Evolutionary conservation across 2,888 invertebrate genomes (phyloP).

Genomic region (Spatulosminthurus flaviceps): DNA sequence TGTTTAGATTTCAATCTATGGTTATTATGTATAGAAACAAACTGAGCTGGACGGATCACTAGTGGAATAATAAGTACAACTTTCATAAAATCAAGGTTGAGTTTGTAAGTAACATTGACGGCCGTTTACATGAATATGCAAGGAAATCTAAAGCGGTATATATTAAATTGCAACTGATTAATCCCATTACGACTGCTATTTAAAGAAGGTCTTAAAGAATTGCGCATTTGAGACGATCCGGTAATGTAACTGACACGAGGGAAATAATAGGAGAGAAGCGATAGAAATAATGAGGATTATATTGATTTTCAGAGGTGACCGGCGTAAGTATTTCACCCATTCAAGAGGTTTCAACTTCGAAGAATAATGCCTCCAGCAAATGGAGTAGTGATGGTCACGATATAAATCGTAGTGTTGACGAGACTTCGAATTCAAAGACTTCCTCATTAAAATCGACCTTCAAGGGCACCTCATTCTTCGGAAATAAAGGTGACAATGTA

Average conservation of each 20-base stretch:
- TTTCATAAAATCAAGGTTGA: no score
- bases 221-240: not conserved
- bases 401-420: constrained; percentile 20
- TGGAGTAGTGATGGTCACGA: constrained; percentile 35
- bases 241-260: not conserved
- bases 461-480: constrained; percentile 21
- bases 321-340: constrained; percentile 39
- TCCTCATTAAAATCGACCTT: constrained; percentile 32
- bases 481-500: not conserved
- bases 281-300: constrained; percentile 12
- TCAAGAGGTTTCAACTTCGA: constrained; percentile 33
- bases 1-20: no score
- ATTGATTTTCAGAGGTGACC: constrained; percentile 27
- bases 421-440: constrained; percentile 15
- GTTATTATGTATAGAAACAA: no score
- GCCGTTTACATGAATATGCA: no score
- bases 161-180: not conserved
- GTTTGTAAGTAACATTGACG: no score
- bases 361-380: constrained; percentile 15
- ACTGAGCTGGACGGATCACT: no score
- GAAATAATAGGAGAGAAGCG: not conserved
- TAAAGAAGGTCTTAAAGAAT: not conserved
- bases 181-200: not conserved
- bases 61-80: no score
- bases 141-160: no score